Evolutionary conservation across 30 jellyfish, hydroid and myxozoan species (phyloP).

Genomic region (Chrysaora quinquecirrha): DNA sequence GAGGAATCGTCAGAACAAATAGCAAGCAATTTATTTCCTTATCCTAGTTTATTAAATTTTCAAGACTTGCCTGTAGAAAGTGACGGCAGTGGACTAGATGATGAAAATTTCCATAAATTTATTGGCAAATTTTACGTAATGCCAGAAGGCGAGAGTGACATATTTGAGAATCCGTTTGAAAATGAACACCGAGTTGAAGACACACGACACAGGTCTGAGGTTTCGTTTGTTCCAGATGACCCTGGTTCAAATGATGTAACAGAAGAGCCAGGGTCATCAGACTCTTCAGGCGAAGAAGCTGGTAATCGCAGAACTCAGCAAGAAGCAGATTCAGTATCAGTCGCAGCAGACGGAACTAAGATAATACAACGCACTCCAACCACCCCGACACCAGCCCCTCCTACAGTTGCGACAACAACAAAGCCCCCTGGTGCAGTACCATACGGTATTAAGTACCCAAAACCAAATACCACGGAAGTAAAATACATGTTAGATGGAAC

Average conservation of each 20-base stretch:
- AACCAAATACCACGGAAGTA: slow-evolving; percentile 63
- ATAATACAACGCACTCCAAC: slow-evolving; percentile 72
- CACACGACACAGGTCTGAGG: slow-evolving; percentile 44
- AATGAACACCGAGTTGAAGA: slow-evolving; percentile 55
- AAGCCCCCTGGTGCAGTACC: slow-evolving; percentile 33
- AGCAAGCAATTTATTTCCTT: slow-evolving; percentile 22
- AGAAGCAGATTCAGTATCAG: slow-evolving; percentile 31
- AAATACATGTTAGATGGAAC: slow-evolving; percentile 60
- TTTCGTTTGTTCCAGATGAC: slow-evolving; percentile 59
- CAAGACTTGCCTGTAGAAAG: slow-evolving; percentile 62
- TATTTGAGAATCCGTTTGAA: slow-evolving; percentile 60
- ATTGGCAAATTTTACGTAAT: slow-evolving; percentile 62
- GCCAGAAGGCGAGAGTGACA: slow-evolving; percentile 69
- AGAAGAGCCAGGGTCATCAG: background rate
- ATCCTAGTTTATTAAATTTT: slow-evolving; percentile 29
- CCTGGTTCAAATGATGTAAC: slow-evolving; percentile 9
- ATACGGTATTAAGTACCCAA: slow-evolving; percentile 54
- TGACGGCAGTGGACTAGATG: slow-evolving; percentile 69
- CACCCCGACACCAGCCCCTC: slow-evolving; percentile 35
- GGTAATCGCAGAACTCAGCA: background rate
- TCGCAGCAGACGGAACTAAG: slow-evolving; percentile 78
- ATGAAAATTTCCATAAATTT: slow-evolving; percentile 56
- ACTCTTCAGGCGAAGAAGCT: background rate
- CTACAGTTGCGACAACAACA: slow-evolving; percentile 57
- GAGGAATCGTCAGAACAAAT: background rate